Evolutionary conservation across 53 echinoderm and acorn worm species (phyloP).

Genomic region (Holothuria scabra): DNA sequence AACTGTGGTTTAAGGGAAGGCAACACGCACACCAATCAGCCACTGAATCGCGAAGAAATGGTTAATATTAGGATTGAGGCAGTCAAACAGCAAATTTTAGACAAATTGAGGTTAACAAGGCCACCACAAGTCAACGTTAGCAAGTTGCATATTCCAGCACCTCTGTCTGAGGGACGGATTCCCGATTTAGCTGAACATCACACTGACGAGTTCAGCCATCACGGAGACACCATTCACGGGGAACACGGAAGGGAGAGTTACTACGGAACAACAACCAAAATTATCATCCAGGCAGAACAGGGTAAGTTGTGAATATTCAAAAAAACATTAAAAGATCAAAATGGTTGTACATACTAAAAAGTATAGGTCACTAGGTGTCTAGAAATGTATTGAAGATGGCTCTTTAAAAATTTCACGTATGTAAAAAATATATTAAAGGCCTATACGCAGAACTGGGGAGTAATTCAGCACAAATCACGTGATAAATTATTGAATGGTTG

Average conservation of each 20-base stretch:
- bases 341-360: no score
- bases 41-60: slow-evolving; percentile 35
- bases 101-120: slow-evolving; percentile 55
- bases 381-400: no score
- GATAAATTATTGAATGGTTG: no score
- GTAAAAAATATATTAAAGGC: no score
- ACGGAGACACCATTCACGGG: slow-evolving; percentile 30
- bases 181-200: slow-evolving; percentile 27
- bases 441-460: no score
- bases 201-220: neutral
- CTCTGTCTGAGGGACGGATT: slow-evolving; percentile 36
- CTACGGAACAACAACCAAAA: slow-evolving; percentile 64
- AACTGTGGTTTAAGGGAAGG: slow-evolving; percentile 15
- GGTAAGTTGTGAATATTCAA: no score
- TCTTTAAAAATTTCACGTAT: no score
- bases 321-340: no score
- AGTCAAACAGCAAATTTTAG: slow-evolving; percentile 65
- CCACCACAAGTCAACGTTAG: slow-evolving; percentile 66
- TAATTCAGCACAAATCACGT: no score
- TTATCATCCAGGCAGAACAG: slow-evolving; percentile 57
- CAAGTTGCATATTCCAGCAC: slow-evolving; percentile 53
- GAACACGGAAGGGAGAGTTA: slow-evolving; percentile 49
- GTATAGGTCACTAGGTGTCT: no score
- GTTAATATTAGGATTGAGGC: slow-evolving; percentile 54
- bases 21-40: neutral